A percentile compares a stretch with the other conserved stretches of the same genome.
Conservation (phyloP, 2,797 vertebrate genomes). For the Emydoidea blandingii region DNA sequence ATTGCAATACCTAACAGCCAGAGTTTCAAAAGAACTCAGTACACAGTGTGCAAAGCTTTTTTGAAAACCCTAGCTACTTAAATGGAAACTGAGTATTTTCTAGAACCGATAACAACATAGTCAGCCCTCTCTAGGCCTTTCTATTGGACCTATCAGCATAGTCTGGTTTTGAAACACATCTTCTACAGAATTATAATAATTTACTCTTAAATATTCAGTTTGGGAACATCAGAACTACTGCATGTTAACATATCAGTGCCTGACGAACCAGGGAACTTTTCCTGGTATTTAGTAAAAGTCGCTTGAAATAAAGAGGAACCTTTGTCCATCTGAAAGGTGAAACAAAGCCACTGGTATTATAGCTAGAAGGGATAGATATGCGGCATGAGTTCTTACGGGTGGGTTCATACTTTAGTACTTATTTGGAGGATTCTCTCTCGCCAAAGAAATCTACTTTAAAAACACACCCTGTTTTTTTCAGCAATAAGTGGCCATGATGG, state of each 20-base stretch:
- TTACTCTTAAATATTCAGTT: not conserved
- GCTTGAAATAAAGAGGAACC: not conserved
- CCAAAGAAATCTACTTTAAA: not conserved
- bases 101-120: not conserved
- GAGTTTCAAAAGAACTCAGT: not conserved
- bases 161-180: not conserved
- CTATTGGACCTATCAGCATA: not conserved
- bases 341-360: not conserved
- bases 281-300: not conserved
- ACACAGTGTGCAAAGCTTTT: not conserved
- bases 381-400: not conserved
- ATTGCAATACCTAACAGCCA: not conserved
- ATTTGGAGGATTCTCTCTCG: not conserved
- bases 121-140: not conserved
- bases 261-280: not conserved
- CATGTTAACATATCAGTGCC: not conserved
- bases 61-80: not conserved
- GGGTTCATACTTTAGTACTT: not conserved
- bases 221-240: not conserved
- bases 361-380: not conserved
- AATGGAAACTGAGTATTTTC: not conserved
- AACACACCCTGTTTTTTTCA: not conserved
- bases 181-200: not conserved
- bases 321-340: not conserved
- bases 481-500: not conserved